Conservation (phyloP, 2,113 vertebrate species). For the Forbesichthys agassizii region DNA sequence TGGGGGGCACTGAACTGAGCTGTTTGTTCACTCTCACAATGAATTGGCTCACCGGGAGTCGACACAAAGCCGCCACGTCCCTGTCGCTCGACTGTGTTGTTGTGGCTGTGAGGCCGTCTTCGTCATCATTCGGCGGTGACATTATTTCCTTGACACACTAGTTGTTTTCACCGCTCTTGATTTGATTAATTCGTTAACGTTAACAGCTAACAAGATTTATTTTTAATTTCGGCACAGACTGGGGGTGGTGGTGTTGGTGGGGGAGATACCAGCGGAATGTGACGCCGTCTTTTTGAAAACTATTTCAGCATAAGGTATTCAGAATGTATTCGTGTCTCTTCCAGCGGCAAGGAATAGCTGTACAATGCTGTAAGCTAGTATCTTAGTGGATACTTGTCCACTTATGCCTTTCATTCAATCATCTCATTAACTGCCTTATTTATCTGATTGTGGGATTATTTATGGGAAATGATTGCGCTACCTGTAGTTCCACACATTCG, state of each 20-base stretch:
- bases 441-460: constrained; percentile 29
- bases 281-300: not conserved
- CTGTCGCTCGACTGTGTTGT: constrained; percentile 39
- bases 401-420: not conserved
- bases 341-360: not conserved
- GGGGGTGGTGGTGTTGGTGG: no score
- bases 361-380: no score
- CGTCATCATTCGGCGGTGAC: constrained; percentile 8
- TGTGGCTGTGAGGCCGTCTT: constrained; percentile 53
- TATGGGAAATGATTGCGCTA: constrained; percentile 30
- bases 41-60: constrained; percentile 54
- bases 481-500: constrained; percentile 29
- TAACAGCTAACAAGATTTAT: not conserved
- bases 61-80: constrained; percentile 27
- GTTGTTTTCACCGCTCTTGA: not conserved
- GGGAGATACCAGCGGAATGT: no score
- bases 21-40: constrained; percentile 55
- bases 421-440: constrained; percentile 3
- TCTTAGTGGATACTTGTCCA: no score
- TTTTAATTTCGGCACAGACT: not conserved
- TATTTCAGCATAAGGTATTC: not conserved
- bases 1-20: constrained; percentile 21
- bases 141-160: constrained; percentile 9
- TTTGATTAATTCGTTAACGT: not conserved
- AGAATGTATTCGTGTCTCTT: no score